Evolutionary conservation across 2,113 vertebrate species (phyloP), one percentile per base, ranked within the genome.

Genomic region (Cyprinodon brontotheroides): DNA sequence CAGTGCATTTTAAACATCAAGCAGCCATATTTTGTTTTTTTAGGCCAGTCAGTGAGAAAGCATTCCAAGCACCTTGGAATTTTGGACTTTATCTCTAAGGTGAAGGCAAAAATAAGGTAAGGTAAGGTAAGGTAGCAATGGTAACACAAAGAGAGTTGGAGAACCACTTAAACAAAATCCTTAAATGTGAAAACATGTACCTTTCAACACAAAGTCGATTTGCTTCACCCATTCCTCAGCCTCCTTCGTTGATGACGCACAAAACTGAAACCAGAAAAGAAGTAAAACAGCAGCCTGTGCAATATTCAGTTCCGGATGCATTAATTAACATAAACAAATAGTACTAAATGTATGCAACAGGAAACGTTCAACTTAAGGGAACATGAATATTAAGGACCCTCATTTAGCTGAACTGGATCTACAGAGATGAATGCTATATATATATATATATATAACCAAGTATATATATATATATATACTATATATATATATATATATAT

Each of bases 221-320:
- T 96, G 94, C 87, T 97, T 96, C 76, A 99, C 95, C 98, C 98
- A 99, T 86, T 98, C 96, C 71, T 97, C 95, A 0, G 97, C 97
- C 89, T 99, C 98, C 90, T 94, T 96, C 77, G 86, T 91, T 70
- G 96, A 95, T 84, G 96, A 92, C 81, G 97, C 98, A 92, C 96
- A 95, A 92, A 99, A 99, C 98, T 99, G 82, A n/a, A 65, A 86
- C 60, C 76, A 67, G 74, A 69, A 40, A 67, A 79, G 79, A 75
- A 78, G 69, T 67, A 90, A 78, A 79, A 87, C 77, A 69, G 68
- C 60, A 76, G 78, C 84, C 81, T 87, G 74, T 65, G 74, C 74
- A 84, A 79, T 79, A 70, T 62, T 80, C 71, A 79, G 61, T 57
- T 84, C 65, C 77, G 81, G 81, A 81, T 88, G 68, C 83, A 82